These are phyloP conservation scores for Myanophis thanlyinensis DNA, from an alignment of 2,113 vertebrate species.

Conservation along the genomic window DNA sequence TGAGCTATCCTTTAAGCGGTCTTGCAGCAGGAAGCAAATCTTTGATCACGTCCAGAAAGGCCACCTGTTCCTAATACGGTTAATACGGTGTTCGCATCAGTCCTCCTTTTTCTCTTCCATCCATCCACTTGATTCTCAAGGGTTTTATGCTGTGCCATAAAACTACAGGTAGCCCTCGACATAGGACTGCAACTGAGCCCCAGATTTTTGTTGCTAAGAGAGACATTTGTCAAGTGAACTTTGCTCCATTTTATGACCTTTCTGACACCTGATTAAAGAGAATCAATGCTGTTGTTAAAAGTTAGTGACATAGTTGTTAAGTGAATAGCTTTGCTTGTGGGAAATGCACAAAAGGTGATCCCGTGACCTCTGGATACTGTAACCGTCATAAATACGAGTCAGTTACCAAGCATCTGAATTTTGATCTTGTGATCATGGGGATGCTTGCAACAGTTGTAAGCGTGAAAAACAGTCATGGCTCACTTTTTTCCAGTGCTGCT, in stretches of 20 bases:
- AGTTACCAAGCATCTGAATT: neutral
- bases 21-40: conserved; percentile 9
- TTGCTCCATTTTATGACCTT: neutral
- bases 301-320: neutral
- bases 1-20: conserved; percentile 36
- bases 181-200: neutral
- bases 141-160: neutral
- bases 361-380: neutral
- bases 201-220: neutral
- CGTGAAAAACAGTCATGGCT: neutral
- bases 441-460: neutral
- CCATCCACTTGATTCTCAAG: neutral
- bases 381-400: neutral
- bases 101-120: conserved; percentile 15
- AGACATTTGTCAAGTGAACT: neutral
- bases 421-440: neutral
- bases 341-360: neutral
- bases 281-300: neutral
- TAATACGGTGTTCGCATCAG: conserved; percentile 2
- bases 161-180: neutral
- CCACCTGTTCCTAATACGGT: conserved; percentile 7
- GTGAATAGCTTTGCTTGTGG: neutral
- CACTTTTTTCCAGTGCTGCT: neutral
- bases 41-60: conserved; percentile 14
- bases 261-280: neutral